Base-by-base conservation (phyloP, 2,888 invertebrate genomes). In the Mantis religiosa region DNA sequence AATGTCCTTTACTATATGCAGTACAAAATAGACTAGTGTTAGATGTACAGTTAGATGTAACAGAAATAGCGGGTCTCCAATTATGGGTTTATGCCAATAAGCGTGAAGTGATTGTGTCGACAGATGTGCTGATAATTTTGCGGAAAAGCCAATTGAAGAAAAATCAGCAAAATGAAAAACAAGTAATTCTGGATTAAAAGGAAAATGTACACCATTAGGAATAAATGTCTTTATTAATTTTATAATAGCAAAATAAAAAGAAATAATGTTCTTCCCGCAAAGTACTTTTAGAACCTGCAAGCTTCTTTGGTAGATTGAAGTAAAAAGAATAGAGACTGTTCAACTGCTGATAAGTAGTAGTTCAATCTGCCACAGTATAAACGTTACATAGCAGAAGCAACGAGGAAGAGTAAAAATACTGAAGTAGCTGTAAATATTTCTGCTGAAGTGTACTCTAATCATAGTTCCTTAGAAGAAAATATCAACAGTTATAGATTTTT, bases 331-430 rank as follows among this genome's bases (percentile, higher is more conserved):
- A 20, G 27, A 88, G 28, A 71, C 71, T 81, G 20, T 88, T 6
- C 85, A 82, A 89, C 89, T 90, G 90, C 93, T 1, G 91, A 94
- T 89, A 92, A 93, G 0, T 91, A 91, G 84, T 91, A 93, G 2
- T 93, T 93, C 90, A 92, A 91, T 90, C 94, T 95, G 91, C 94
- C 94, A 4, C 92, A 94, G 90, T 95, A 95, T 90, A 91, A 93
- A 34, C 95, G 95, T 92, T 95, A 94, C 91, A 90, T 95, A 84
- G 95, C 95, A 0, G 94, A 95, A 92, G 95, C 95, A 0, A 93
- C 95, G 90, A 95, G 95, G 93, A 92, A 94, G 88, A 94, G 93
- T 92, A 95, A 95, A 25, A 95, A 95, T 91, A 93, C 95, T 0
- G 93, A 93, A 28, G 94, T 94, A 92, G 94, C 95, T 0, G 92